These are phyloP conservation scores for Phoeniculus purpureus DNA, from an alignment of 2,797 vertebrate species.

Conservation along the genomic window DNA sequence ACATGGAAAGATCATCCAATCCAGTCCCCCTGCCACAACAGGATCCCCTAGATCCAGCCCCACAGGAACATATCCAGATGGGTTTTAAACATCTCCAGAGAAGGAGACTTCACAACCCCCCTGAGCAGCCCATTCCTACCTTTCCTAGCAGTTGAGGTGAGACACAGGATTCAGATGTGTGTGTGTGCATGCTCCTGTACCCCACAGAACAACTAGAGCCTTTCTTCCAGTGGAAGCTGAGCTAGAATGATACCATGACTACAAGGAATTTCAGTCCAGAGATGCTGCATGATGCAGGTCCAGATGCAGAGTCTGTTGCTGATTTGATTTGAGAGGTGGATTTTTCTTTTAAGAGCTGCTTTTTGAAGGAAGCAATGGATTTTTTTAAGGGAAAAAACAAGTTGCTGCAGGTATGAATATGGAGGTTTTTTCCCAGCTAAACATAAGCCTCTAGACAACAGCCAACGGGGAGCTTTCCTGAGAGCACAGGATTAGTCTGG, in stretches of 20 bases:
- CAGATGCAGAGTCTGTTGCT: neutral
- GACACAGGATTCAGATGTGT: neutral
- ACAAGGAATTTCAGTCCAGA: constrained; percentile 4
- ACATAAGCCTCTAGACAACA: neutral
- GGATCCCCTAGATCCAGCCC: too few relatives aligned
- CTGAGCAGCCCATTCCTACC: too few relatives aligned
- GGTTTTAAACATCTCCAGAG: too few relatives aligned
- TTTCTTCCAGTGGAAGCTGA: neutral
- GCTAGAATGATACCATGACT: neutral
- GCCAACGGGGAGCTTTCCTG: neutral
- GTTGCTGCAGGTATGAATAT: neutral
- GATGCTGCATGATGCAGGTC: neutral
- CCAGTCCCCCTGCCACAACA: too few relatives aligned
- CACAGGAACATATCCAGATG: too few relatives aligned
- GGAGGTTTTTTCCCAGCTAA: neutral
- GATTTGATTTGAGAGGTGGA: neutral
- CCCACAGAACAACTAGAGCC: neutral
- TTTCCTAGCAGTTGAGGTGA: neutral
- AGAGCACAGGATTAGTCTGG: neutral
- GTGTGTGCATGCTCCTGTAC: neutral
- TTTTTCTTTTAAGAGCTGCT: neutral
- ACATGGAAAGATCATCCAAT: too few relatives aligned
- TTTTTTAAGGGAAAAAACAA: neutral
- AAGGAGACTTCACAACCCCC: too few relatives aligned
- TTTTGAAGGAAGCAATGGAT: neutral